Base-by-base conservation (phyloP, 2,113 vertebrate species). In the Bufo gargarizans region DNA sequence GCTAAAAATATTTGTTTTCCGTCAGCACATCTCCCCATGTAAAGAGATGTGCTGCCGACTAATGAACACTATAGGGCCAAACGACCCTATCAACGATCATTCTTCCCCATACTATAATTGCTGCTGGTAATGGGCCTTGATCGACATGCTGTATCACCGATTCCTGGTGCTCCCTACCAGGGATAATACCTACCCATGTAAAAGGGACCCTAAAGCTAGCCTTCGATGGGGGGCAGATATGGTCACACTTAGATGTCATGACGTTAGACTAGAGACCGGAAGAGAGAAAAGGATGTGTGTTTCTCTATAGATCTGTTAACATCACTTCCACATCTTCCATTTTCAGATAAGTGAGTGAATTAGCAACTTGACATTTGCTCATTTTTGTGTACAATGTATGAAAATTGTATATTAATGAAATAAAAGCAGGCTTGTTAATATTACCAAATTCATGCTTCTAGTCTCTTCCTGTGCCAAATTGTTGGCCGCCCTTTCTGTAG, bases 371-470 rank as follows among this genome's bases (percentile, higher is more conserved):
- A 61, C 14, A 47, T 77, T 77, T 65, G 58, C 80, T 84, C 80
- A 84, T 88, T 88, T 88, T 83, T 88, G 58, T 65, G 55, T 82
- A 82, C 56, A 88, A 82, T 82, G 43, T 88, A 74, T 67, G 71
- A 83, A 88, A 84, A 56, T 58, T 88, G 87, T 88, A 88, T 88
- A 87, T 69, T 82, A 72, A 53, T 50, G n/a, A 83, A 88, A 88
- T 88, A 88, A 82, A 88, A 77, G 20, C 69, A 77, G 71, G 80
- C 69, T 77, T 76, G 59, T 76, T 88, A 88, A 88, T 84, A 65
- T 65, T 80, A 80, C 22, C 50, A 84, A 33, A n/a, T 33, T 55
- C 22, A 69, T 43, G 6, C 50, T 58, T 49, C 61, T 7, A 5
- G 20, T 20, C 1, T 65, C 20, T 20, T 5, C 12, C 16, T 17